Evolutionary conservation across 2,888 invertebrate species (phyloP).

Genomic region (Oscheius sp.): DNA sequence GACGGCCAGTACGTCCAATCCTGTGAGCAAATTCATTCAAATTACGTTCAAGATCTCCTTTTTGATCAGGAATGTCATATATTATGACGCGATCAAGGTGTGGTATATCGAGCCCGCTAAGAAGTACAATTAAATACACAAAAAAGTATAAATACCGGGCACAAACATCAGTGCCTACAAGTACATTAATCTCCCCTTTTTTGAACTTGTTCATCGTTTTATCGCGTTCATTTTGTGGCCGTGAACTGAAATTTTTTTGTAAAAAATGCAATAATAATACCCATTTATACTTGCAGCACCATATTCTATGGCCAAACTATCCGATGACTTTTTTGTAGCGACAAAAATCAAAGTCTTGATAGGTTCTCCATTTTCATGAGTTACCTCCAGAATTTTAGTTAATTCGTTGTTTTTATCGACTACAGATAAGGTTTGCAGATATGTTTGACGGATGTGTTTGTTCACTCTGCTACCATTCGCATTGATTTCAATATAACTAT

Average conservation of each 20-base stretch:
- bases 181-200: constrained; percentile 76
- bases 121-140: neutral
- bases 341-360: constrained; percentile 61
- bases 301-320: constrained; percentile 44
- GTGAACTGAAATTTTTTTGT: constrained; percentile 73
- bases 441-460: constrained; percentile 26
- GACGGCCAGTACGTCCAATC: constrained; percentile 74
- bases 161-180: constrained; percentile 94
- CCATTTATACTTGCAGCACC: constrained; percentile 21
- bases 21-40: constrained; percentile 71
- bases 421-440: constrained; percentile 6
- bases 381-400: constrained; percentile 19
- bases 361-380: neutral
- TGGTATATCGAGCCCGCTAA: constrained; percentile 83
- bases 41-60: constrained; percentile 57
- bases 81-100: constrained; percentile 76
- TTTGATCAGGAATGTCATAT: constrained; percentile 72
- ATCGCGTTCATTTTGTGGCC: constrained; percentile 81
- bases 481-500: neutral
- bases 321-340: constrained; percentile 41
- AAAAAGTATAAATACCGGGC: too few species aligned
- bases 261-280: neutral
- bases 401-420: constrained; percentile 31
- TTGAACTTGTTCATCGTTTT: constrained; percentile 81
- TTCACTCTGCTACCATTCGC: constrained; percentile 16